Conservation (phyloP, 2,888 invertebrate species). For the Drepanosiphum platanoidis region DNA sequence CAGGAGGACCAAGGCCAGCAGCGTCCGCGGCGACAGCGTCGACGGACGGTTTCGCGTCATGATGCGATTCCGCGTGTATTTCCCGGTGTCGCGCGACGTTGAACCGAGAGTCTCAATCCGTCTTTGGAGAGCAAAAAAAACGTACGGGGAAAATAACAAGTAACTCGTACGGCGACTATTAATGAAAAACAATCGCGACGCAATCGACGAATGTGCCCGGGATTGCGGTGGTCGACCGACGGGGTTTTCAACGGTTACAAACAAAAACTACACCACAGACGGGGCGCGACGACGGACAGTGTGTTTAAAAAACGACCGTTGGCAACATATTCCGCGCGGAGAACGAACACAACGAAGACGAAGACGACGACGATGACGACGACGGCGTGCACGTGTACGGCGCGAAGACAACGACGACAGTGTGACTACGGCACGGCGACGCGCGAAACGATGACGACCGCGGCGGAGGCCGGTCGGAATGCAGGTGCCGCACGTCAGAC, state of each 20-base stretch:
- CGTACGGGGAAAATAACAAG: neutral
- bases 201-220: neutral
- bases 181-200: neutral
- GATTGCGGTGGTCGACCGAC: neutral
- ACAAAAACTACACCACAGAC: neutral
- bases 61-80: constrained; percentile 5
- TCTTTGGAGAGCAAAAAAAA: too few relatives aligned
- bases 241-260: neutral
- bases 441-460: constrained; percentile 50
- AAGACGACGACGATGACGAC: neutral
- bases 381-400: neutral
- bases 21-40: neutral
- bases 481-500: constrained; percentile 49
- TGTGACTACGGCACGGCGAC: constrained; percentile 33
- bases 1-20: constrained; percentile 5
- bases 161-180: neutral
- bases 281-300: too few relatives aligned
- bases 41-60: constrained; percentile 17
- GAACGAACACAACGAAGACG: too few relatives aligned
- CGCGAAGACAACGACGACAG: constrained; percentile 30
- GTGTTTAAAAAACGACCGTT: neutral
- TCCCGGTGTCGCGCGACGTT: too few relatives aligned
- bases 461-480: constrained; percentile 51
- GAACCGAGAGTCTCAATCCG: neutral
- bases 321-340: neutral